phyloP scores from a whole-genome alignment of 1,140 invertebrate genomes.

The Leptonema lineaticorne region DNA sequence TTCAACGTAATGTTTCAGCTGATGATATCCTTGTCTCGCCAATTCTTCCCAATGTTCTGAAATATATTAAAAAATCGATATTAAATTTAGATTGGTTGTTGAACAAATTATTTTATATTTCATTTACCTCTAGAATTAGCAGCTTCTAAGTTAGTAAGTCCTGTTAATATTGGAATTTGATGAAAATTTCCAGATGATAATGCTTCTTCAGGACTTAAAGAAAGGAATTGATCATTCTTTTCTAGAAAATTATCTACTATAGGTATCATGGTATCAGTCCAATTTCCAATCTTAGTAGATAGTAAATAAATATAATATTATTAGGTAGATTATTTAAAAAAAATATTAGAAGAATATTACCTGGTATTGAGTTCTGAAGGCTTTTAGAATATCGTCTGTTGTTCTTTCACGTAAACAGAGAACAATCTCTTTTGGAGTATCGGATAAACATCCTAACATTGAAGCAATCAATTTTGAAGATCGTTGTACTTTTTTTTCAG shows the following conservation, averaged over 20 bases:
- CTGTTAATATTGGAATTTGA: constrained; percentile 59
- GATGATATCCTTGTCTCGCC: constrained; percentile 51
- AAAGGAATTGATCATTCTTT: constrained; percentile 58
- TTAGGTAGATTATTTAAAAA: too few relatives aligned
- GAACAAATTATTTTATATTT: constrained; percentile 3
- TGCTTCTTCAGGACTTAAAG: constrained; percentile 51
- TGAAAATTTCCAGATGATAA: constrained; percentile 51
- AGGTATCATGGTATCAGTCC: constrained; percentile 58
- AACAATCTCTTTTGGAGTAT: constrained; percentile 48
- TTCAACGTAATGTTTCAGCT: constrained; percentile 55
- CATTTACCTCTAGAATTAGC: constrained; percentile 53
- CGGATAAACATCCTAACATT: constrained; percentile 56
- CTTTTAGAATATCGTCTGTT: constrained; percentile 57
- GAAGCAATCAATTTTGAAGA: constrained; percentile 61
- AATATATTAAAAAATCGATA: constrained; percentile 27
- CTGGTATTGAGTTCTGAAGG: constrained; percentile 60
- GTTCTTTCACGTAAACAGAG: constrained; percentile 66
- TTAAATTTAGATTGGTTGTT: constrained; percentile 3
- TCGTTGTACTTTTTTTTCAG: constrained; percentile 53
- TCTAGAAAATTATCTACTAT: constrained; percentile 60
- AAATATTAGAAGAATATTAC: constrained; percentile 45
- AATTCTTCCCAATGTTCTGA: constrained; percentile 55
- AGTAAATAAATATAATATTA: too few relatives aligned
- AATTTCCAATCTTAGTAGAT: constrained; percentile 55
- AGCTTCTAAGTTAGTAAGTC: constrained; percentile 62